These are phyloP conservation scores for Melipona bicolor DNA, from an alignment of 2,888 invertebrate species.

Conservation along the genomic window DNA sequence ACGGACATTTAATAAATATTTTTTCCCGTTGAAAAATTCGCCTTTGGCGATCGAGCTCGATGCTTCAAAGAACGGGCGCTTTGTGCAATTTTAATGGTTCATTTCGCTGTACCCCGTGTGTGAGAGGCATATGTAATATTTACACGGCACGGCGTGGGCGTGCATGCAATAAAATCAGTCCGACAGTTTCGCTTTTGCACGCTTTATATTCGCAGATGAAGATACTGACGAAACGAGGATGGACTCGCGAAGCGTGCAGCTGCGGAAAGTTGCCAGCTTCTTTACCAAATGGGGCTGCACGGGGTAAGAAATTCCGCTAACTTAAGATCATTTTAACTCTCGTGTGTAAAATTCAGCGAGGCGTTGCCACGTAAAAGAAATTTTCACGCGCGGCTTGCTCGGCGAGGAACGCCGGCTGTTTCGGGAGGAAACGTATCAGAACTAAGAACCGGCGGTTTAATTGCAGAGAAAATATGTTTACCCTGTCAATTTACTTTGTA, in stretches of 20 bases:
- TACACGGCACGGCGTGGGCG: not conserved
- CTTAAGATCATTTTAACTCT: constrained; percentile 29
- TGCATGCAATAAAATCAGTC: constrained; percentile 42
- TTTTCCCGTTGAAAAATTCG: not conserved
- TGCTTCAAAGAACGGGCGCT: constrained; percentile 4
- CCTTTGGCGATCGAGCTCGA: not conserved
- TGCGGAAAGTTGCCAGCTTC: constrained; percentile 58
- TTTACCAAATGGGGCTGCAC: constrained; percentile 42
- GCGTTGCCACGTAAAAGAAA: constrained; percentile 13
- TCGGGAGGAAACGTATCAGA: not conserved
- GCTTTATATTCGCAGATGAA: constrained; percentile 47
- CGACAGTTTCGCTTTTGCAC: constrained; percentile 36
- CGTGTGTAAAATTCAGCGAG: constrained; percentile 30
- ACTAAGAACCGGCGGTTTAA: not conserved
- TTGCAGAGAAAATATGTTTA: not conserved
- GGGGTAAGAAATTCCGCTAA: constrained; percentile 26
- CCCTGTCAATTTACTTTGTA: not conserved
- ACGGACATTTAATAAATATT: not conserved
- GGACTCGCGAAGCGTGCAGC: constrained; percentile 59
- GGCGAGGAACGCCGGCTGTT: not conserved
- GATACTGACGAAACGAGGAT: constrained; percentile 56
- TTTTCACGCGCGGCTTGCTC: constrained; percentile 6
- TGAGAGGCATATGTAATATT: constrained; percentile 23
- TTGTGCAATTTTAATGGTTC: constrained; percentile 8
- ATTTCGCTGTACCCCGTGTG: not conserved